Evolutionary conservation across 37 sponge, comb jelly and placozoan genomes (phyloP), one percentile per base, ranked within the genome.

Genomic region (Haliclona indistincta): DNA sequence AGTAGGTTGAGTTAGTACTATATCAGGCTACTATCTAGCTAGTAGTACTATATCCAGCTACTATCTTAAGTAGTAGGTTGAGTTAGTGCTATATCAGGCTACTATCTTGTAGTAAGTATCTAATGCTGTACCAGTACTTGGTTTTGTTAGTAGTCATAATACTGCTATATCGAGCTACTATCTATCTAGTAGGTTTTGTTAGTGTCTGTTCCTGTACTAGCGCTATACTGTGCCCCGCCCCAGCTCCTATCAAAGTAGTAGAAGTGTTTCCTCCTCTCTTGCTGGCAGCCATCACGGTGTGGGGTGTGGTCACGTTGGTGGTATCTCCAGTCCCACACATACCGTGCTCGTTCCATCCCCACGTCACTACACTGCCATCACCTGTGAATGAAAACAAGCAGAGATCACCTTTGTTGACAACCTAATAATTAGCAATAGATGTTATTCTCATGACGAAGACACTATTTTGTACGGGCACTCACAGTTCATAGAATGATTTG

Each of bases 301-400:
- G 29, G 36, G 84, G 84, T 45, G n/a, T n/a, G 13, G 23, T 6
- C 32, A 81, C 65, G 34, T 88, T 82, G 0, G 22, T 45, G 35
- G 75, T 73, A 39, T 85, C 71, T 17, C 86, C 91, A 68, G 81
- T 81, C 2, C 82, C 91, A 80, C 91, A 90, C 76, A 85, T 90
- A 13, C 91, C 91, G 44, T 90, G 91, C 54, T 90, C 91, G 66
- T 90, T 90, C 91, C 91, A 90, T 3, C 91, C 91, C 86, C 86
- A 90, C 22, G 47, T 69, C 13, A 74, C 17, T 3, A 85, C 60
- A 38, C 62, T 41, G 1, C 70, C 36, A 23, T 58, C 38, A 40
- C 61, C 89, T 85, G 54, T 13, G 36, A 25, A 70, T 19, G 1
- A 13, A 60, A 15, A 23, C 3, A 47, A 0, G 23, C 25, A 1